A percentile compares a stretch with the other conserved stretches of the same genome.
phyloP scores from a whole-genome alignment of 1,140 invertebrate genomes.

The Melanaphis sacchari region DNA sequence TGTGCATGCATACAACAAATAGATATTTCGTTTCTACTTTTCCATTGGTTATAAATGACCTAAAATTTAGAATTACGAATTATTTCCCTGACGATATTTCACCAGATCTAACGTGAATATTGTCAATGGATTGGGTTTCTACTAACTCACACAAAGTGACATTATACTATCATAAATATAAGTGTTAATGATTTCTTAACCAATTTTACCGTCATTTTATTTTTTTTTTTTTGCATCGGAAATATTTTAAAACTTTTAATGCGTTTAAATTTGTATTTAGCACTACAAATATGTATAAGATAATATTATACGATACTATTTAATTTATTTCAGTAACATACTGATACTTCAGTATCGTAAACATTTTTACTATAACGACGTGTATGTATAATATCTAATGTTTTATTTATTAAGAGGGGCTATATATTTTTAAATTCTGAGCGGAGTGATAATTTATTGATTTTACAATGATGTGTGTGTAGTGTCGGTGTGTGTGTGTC shows the following conservation, averaged over 20 bases:
- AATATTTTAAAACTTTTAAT: background rate
- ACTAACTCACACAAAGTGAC: background rate
- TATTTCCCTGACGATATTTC: background rate
- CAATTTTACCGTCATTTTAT: background rate
- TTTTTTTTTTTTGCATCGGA: background rate
- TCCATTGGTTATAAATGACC: background rate
- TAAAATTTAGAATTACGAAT: background rate
- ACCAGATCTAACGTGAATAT: background rate
- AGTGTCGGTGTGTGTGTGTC: no score
- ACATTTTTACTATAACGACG: no score
- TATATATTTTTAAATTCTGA: no score
- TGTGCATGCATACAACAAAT: background rate
- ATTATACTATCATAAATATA: background rate
- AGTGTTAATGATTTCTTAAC: background rate
- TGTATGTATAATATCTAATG: no score
- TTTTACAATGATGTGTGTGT: no score
- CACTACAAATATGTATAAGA: no score
- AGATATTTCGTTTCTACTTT: slow-evolving; percentile 18
- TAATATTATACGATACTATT: background rate
- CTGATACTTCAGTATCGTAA: no score
- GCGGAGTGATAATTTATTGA: no score
- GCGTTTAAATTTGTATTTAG: no score
- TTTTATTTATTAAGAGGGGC: no score
- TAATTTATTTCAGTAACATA: no score
- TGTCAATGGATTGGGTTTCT: background rate